phyloP scores from a whole-genome alignment of 2,888 invertebrate genomes.

The Drosophila ochracea region DNA sequence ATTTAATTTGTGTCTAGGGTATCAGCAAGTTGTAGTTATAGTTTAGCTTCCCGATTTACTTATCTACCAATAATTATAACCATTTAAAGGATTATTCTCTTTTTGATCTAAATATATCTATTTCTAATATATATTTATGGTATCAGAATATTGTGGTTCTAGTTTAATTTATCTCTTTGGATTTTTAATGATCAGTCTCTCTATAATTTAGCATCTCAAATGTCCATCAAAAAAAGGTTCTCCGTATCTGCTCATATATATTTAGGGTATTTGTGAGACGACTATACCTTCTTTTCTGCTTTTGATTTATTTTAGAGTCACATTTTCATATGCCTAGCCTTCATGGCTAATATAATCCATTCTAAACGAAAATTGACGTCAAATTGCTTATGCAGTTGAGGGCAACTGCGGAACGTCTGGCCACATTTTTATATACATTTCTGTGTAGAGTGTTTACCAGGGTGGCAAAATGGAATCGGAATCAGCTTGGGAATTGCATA shows the following conservation, averaged over 20 bases:
- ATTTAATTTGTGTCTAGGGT: neutral
- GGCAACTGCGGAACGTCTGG: conserved; percentile 22
- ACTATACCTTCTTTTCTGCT: conserved; percentile 9
- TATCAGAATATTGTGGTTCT: neutral
- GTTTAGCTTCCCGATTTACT: neutral
- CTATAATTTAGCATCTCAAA: neutral
- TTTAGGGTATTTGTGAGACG: neutral
- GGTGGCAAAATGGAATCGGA: neutral
- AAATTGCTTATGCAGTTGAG: conserved; percentile 74
- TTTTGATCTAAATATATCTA: neutral
- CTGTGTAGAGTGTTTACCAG: conserved; percentile 9
- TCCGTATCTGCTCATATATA: neutral
- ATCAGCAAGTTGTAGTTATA: neutral
- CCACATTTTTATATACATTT: conserved; percentile 19
- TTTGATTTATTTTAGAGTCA: conserved; percentile 39
- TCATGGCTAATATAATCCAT: conserved; percentile 13
- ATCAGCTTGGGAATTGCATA: no score
- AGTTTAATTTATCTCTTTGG: neutral
- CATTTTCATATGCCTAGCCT: conserved; percentile 38
- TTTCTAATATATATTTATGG: neutral
- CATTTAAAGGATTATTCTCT: neutral
- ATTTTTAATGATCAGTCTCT: neutral
- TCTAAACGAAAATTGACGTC: conserved; percentile 61
- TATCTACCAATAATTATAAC: neutral
- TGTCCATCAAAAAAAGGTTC: neutral